A percentile compares a stretch with the other conserved stretches of the same genome.
These are phyloP conservation scores for Drosophila ohnishii DNA, from an alignment of 1,140 invertebrate species.

Conservation along the genomic window DNA sequence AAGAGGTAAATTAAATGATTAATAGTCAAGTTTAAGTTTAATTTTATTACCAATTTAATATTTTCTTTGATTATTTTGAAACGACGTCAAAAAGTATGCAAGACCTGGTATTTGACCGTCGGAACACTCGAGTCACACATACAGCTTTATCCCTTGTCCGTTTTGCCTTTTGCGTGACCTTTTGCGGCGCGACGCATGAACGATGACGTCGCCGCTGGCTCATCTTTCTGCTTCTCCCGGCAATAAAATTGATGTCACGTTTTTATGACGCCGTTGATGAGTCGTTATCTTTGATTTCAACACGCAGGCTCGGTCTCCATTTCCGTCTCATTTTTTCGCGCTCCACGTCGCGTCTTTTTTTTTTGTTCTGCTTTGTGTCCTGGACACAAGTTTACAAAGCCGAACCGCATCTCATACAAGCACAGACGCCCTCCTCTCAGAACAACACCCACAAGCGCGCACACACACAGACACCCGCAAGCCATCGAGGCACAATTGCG, in stretches of 20 bases:
- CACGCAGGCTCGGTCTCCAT: slow-evolving; percentile 51
- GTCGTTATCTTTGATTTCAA: slow-evolving; percentile 78
- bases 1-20: too few species aligned
- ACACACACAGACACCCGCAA: slow-evolving; percentile 8
- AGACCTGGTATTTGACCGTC: background rate
- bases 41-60: background rate
- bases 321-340: slow-evolving; percentile 13
- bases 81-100: background rate
- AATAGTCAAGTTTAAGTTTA: background rate
- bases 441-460: background rate
- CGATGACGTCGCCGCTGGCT: slow-evolving; percentile 60
- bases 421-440: background rate
- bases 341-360: slow-evolving; percentile 17
- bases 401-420: slow-evolving; percentile 7
- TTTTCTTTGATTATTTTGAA: background rate
- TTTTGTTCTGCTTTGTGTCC: slow-evolving; percentile 13
- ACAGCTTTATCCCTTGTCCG: background rate
- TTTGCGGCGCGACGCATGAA: slow-evolving; percentile 57
- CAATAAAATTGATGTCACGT: slow-evolving; percentile 80
- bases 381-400: slow-evolving; percentile 22
- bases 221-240: slow-evolving; percentile 31
- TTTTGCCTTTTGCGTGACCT: slow-evolving; percentile 72
- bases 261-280: slow-evolving; percentile 80
- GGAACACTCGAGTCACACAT: background rate
- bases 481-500: slow-evolving; percentile 21